These are phyloP conservation scores for Lepidocyrtoides sp. DNA, from an alignment of 2,888 invertebrate species.

Conservation along the genomic window DNA sequence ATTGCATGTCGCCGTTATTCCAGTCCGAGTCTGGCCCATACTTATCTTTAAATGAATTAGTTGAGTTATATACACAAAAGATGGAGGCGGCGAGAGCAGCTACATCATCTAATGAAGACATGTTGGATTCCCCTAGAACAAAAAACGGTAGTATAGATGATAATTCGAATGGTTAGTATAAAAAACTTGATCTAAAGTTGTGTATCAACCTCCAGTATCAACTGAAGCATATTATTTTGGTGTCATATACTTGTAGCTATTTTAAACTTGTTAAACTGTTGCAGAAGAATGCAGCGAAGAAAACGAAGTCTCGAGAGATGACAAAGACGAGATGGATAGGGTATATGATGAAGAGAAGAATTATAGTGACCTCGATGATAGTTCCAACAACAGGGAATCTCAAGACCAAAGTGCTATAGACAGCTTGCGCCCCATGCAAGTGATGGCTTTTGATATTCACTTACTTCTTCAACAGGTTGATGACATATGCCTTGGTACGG, in stretches of 20 bases:
- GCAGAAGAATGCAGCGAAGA: neutral
- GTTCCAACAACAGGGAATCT: neutral
- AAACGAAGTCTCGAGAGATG: neutral
- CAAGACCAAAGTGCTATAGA: neutral
- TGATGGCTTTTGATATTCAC: conserved; percentile 48
- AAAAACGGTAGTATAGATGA: neutral
- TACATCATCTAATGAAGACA: neutral
- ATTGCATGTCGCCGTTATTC: conserved; percentile 55
- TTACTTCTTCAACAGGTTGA: conserved; percentile 35
- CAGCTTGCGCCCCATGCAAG: neutral
- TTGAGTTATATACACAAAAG: conserved; percentile 47
- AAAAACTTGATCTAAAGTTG: too few relatives aligned
- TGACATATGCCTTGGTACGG: neutral
- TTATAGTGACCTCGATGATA: neutral
- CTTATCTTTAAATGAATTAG: conserved; percentile 48
- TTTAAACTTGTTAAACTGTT: neutral
- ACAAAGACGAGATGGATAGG: neutral
- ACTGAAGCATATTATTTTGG: too few relatives aligned
- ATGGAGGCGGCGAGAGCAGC: neutral
- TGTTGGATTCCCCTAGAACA: neutral
- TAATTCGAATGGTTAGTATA: neutral
- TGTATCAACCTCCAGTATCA: neutral
- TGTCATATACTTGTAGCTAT: too few relatives aligned
- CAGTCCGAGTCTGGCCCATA: neutral
- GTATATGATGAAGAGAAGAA: neutral